Conservation (phyloP, 2,113 vertebrate species). For the Dasyprocta punctata region DNA sequence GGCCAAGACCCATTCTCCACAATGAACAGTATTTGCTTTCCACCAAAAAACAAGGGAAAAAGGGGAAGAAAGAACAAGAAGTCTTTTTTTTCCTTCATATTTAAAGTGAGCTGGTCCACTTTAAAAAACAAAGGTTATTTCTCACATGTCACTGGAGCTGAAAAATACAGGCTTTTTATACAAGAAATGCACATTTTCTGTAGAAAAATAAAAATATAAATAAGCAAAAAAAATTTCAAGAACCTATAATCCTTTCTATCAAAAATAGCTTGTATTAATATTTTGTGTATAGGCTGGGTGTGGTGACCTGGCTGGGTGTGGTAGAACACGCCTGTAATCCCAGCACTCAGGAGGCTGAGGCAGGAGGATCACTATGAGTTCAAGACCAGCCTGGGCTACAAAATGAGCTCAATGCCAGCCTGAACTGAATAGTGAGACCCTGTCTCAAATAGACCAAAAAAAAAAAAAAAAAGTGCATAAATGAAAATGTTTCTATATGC, state of each 20-base stretch:
- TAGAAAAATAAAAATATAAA: conserved; percentile 22
- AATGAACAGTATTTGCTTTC: not conserved
- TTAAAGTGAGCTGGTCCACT: conserved; percentile 19
- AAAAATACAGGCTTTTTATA: not conserved
- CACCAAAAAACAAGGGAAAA: not conserved
- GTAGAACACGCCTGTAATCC: too few relatives aligned
- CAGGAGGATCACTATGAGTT: too few relatives aligned
- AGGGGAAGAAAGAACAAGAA: not conserved
- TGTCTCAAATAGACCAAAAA: too few relatives aligned
- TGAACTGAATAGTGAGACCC: too few relatives aligned
- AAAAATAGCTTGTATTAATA: conserved; percentile 10
- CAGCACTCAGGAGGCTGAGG: too few relatives aligned
- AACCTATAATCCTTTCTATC: not conserved
- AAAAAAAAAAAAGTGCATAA: too few relatives aligned
- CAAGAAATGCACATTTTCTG: not conserved
- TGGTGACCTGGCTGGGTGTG: too few relatives aligned
- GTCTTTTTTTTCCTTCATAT: not conserved
- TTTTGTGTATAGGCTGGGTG: not conserved
- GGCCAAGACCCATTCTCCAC: not conserved
- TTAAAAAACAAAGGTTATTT: conserved; percentile 38
- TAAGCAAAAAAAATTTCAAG: not conserved
- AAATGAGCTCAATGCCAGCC: too few relatives aligned
- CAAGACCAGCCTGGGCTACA: too few relatives aligned
- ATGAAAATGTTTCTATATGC: not conserved
- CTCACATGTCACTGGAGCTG: not conserved